Base-by-base conservation (phyloP, 1,140 invertebrate genomes). In the Grapholita molesta region DNA sequence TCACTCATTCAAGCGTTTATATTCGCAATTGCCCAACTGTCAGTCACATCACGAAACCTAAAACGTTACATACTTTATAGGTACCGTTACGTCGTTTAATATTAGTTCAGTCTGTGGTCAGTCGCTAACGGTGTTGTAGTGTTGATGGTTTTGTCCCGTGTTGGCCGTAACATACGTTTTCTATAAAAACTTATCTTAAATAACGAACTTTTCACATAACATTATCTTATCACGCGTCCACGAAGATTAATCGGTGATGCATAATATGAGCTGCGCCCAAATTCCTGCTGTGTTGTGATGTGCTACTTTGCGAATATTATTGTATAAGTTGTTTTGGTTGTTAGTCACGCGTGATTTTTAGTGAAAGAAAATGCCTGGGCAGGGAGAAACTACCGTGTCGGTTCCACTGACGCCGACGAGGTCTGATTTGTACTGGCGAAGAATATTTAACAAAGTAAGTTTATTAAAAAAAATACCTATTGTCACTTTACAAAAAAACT, bases 361-460 rank as follows among this genome's bases (percentile, higher is more conserved):
- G 78, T 78, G 75, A 77, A 61, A 61, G 55, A 61, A 88, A 83
- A 91, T 90, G 87, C 77, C 84, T 72, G 76, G 73, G 70, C 85
- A 84, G 66, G 74, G 86, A 66, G 89, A 91, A 75, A 82, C 82
- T 4, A 79, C 82, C 5, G 89, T 90, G 64, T 89, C 89, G 32
- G 78, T 91, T 73, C 89, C 89, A n/a, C 65, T 90, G 57, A 90
- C 86, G 42, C 88, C 84, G n/a, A 88, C 86, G 4, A 76, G 87
- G 73, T 89, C 90, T 18, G 86, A 88, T 82, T 78, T 86, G 55
- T 90, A 91, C 74, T 92, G 90, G 90, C 76, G 86, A 67, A 82
- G 85, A 76, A 89, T 92, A 73, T 92, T 92, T 74, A 85, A 88
- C 67, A 91, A 90, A 83, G 90, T 92, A 83, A 70, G 71, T 78